Percentiles rank a stretch among this genome's conserved stretches.
Evolutionary conservation across 1,140 invertebrate genomes (phyloP).

Genomic region (Laodelphax striatellus): DNA sequence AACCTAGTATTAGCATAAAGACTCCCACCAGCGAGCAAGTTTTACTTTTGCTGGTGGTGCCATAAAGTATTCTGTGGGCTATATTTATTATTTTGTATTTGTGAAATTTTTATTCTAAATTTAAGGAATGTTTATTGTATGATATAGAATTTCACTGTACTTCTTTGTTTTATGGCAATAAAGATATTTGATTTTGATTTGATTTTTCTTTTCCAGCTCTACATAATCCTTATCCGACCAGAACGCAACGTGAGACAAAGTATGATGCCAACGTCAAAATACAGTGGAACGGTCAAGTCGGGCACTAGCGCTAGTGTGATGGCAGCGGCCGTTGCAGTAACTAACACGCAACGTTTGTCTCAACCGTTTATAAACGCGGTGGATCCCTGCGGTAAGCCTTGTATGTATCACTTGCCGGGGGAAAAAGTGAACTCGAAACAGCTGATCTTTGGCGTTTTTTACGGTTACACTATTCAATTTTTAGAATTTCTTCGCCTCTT

Average conservation of each 20-base stretch:
- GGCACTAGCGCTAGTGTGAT: conserved; percentile 20
- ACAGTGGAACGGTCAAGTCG: conserved; percentile 18
- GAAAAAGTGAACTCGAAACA: neutral
- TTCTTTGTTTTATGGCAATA: no score
- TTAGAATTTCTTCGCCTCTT: neutral
- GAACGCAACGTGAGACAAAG: conserved; percentile 85
- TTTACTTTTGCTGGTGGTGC: no score
- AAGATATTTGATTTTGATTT: no score
- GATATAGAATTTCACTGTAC: no score
- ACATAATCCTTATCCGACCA: conserved; percentile 85
- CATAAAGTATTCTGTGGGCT: no score
- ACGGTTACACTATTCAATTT: no score
- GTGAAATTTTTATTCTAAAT: no score
- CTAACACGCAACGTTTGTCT: conserved; percentile 11
- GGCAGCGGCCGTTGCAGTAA: conserved; percentile 14
- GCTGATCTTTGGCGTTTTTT: neutral
- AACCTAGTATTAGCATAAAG: no score
- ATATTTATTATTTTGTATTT: no score
- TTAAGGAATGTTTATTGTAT: no score
- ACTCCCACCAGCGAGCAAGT: no score
- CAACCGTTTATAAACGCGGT: conserved; percentile 3
- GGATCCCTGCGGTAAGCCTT: conserved; percentile 2
- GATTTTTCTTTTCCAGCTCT: conserved; percentile 57
- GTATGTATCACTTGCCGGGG: neutral
- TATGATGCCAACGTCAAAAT: conserved; percentile 56